phyloP scores from a whole-genome alignment of 2,888 invertebrate genomes.

The Luperina testacea region DNA sequence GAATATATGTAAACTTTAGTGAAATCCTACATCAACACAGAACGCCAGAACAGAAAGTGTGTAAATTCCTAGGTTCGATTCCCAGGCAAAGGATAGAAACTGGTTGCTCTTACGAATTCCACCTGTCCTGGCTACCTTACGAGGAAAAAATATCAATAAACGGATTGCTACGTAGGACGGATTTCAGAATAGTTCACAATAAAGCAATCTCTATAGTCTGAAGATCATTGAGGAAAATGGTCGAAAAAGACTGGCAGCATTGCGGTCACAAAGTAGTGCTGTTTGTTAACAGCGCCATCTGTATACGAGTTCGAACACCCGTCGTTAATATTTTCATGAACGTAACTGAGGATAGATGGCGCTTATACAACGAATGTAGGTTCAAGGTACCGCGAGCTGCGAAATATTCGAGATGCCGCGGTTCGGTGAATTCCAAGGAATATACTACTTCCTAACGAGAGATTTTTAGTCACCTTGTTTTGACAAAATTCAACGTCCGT shows the following conservation, averaged over 20 bases:
- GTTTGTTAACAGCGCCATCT: constrained; percentile 35
- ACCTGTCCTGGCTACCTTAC: background rate
- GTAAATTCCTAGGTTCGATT: constrained; percentile 15
- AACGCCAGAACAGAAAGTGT: background rate
- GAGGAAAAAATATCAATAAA: background rate
- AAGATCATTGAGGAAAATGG: background rate
- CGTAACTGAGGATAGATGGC: background rate
- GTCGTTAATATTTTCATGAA: background rate
- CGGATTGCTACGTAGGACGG: background rate
- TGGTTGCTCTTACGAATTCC: background rate
- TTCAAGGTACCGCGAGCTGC: too few relatives aligned
- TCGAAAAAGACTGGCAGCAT: background rate
- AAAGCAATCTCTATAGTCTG: background rate
- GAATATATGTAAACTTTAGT: background rate
- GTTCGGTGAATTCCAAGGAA: too few relatives aligned
- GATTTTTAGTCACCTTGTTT: background rate
- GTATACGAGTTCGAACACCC: background rate
- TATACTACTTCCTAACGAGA: too few relatives aligned
- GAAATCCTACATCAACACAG: background rate
- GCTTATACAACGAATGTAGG: background rate
- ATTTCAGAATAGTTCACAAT: background rate
- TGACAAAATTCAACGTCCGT: background rate
- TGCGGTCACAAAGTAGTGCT: background rate
- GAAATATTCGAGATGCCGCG: too few relatives aligned
- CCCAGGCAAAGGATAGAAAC: background rate